These are phyloP conservation scores for Pocillopora meandrina DNA, from an alignment of 92 coral and sea anemone genomes.

Conservation along the genomic window DNA sequence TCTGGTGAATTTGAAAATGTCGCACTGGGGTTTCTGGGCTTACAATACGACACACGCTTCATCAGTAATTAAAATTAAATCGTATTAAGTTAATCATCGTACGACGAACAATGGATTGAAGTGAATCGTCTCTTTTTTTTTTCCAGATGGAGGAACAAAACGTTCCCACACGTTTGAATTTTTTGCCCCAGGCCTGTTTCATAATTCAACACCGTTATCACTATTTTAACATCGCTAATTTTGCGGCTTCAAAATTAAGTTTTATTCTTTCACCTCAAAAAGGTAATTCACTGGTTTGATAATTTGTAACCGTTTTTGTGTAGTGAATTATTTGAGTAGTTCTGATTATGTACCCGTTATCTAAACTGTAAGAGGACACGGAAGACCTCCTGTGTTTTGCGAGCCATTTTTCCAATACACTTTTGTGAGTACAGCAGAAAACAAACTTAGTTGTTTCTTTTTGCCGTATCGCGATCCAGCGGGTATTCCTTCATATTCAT, in stretches of 20 bases:
- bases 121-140: constrained; percentile 49
- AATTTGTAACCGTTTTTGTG: constrained; percentile 35
- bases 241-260: background rate
- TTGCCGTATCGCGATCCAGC: constrained; percentile 15
- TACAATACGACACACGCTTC: constrained; percentile 83
- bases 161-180: constrained; percentile 64
- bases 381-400: constrained; percentile 48
- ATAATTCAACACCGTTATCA: constrained; percentile 9
- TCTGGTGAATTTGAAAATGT: constrained; percentile 80
- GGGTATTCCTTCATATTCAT: constrained; percentile 24
- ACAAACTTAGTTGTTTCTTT: constrained; percentile 29
- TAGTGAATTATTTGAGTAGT: constrained; percentile 37
- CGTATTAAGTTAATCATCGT: constrained; percentile 69
- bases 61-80: constrained; percentile 79
- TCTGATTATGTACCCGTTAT: constrained; percentile 49
- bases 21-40: constrained; percentile 58
- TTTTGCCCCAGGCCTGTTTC: constrained; percentile 59
- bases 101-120: constrained; percentile 27
- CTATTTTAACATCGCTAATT: constrained; percentile 1
- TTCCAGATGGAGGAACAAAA: constrained; percentile 59
- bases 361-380: constrained; percentile 43
- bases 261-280: constrained; percentile 20
- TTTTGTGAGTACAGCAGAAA: constrained; percentile 15
- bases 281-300: background rate
- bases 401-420: constrained; percentile 33